These are phyloP conservation scores for Diphyllodes magnificus DNA, from an alignment of 2,113 vertebrate species.

Conservation along the genomic window DNA sequence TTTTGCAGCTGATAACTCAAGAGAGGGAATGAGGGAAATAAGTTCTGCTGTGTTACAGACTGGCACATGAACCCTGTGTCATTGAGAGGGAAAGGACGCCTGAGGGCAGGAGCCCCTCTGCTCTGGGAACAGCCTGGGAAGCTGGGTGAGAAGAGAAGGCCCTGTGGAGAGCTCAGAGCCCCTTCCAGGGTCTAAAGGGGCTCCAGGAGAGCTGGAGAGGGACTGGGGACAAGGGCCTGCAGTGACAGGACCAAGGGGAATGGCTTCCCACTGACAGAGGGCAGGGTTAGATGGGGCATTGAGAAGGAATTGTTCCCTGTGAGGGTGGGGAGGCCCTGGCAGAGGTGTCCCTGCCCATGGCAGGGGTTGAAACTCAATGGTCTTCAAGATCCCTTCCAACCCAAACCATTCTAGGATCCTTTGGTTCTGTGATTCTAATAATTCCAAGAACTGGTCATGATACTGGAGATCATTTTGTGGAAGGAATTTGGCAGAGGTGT, in stretches of 20 bases:
- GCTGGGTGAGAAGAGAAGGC: not conserved
- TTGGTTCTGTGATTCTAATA: not conserved
- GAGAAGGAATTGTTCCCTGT: not conserved
- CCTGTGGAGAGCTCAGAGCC: not conserved
- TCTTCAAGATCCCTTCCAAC: not conserved
- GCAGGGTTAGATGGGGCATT: not conserved
- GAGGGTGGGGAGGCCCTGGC: not conserved
- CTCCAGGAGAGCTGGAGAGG: not conserved
- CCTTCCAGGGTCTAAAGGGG: not conserved
- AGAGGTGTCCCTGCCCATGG: not conserved
- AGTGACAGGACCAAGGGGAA: not conserved
- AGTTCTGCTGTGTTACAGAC: not conserved
- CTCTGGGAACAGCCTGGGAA: not conserved
- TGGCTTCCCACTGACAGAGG: not conserved
- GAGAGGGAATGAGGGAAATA: not conserved
- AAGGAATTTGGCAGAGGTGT: not conserved
- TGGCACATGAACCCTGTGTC: not conserved
- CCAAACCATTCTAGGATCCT: not conserved
- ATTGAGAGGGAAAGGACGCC: not conserved
- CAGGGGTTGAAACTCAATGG: fast-evolving
- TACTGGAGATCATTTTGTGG: not conserved
- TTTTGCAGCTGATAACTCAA: not conserved
- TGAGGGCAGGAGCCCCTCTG: not conserved
- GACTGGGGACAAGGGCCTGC: not conserved
- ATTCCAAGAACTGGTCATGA: not conserved